These are phyloP conservation scores for Entomobrya multifasciata DNA, from an alignment of 2,888 invertebrate species.

Conservation along the genomic window DNA sequence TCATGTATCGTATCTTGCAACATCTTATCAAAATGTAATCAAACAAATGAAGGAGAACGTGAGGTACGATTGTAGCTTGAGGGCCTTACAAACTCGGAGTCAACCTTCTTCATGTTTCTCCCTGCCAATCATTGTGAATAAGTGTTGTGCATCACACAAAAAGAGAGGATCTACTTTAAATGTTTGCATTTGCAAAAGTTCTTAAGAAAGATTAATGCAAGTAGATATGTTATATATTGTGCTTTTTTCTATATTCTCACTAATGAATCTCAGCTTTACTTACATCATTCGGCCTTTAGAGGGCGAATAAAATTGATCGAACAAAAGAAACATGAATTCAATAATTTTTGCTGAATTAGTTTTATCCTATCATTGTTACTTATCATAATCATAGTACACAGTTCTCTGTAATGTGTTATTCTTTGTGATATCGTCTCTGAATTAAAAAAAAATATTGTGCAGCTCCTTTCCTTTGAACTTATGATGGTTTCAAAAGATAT, in stretches of 20 bases:
- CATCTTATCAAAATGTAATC: conserved; percentile 49
- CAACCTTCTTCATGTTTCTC: conserved; percentile 36
- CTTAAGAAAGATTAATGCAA: background rate
- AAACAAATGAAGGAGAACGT: conserved; percentile 25
- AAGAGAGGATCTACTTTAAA: background rate
- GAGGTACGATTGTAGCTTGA: conserved; percentile 39
- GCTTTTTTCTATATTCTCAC: background rate
- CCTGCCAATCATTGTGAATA: conserved; percentile 21
- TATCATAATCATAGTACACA: too few species aligned
- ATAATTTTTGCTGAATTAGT: conserved; percentile 31
- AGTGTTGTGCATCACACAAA: too few species aligned
- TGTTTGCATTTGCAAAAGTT: too few species aligned
- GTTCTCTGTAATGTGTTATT: background rate
- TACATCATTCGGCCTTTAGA: conserved; percentile 54
- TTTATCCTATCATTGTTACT: conserved; percentile 1
- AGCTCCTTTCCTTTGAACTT: background rate
- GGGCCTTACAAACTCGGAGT: conserved; percentile 33
- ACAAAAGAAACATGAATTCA: conserved; percentile 53
- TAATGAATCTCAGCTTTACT: conserved; percentile 52
- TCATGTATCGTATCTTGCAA: background rate
- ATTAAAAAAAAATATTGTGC: background rate
- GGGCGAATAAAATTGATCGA: conserved; percentile 61
- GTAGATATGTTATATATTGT: background rate
- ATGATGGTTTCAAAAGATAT: background rate
- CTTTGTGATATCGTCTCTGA: background rate